phyloP scores from a whole-genome alignment of 2,797 vertebrate genomes.

The Scomberomorus guttatus region DNA sequence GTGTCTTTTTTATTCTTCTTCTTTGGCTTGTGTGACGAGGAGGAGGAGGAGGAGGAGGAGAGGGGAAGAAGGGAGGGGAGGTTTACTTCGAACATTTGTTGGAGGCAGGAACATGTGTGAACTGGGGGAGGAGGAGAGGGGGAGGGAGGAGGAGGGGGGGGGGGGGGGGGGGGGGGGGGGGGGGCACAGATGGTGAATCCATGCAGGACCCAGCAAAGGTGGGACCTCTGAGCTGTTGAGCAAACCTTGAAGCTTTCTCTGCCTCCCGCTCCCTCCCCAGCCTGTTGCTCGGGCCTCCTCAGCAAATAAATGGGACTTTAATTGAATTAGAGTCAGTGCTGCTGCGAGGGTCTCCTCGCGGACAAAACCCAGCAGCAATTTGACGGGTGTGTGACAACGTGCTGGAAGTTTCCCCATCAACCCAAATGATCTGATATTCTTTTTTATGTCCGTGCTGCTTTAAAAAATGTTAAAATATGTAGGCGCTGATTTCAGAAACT shows the following conservation, averaged over 20 bases:
- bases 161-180: conserved; percentile 77
- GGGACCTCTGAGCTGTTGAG: conserved; percentile 94
- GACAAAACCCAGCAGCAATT: conserved; percentile 85
- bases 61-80: conserved; percentile 73
- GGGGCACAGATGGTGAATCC: conserved; percentile 97
- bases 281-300: conserved; percentile 95
- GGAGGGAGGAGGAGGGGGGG: conserved; percentile 80
- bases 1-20: conserved; percentile 92
- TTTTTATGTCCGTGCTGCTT: neutral
- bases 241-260: conserved; percentile 89
- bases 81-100: conserved; percentile 92
- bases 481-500: no score
- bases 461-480: neutral
- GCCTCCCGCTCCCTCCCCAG: conserved; percentile 72
- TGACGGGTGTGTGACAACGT: conserved; percentile 18
- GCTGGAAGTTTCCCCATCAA: conserved; percentile 79
- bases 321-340: conserved; percentile 97
- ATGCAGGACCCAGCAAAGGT: conserved; percentile 94
- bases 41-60: conserved; percentile 79
- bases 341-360: conserved; percentile 89
- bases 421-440: neutral
- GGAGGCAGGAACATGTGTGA: conserved; percentile 86
- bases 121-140: conserved; percentile 65
- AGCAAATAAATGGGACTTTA: conserved; percentile 98
- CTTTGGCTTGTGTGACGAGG: conserved; percentile 92